Conservation (phyloP, 2,797 vertebrate species). For the Lemur catta region DNA sequence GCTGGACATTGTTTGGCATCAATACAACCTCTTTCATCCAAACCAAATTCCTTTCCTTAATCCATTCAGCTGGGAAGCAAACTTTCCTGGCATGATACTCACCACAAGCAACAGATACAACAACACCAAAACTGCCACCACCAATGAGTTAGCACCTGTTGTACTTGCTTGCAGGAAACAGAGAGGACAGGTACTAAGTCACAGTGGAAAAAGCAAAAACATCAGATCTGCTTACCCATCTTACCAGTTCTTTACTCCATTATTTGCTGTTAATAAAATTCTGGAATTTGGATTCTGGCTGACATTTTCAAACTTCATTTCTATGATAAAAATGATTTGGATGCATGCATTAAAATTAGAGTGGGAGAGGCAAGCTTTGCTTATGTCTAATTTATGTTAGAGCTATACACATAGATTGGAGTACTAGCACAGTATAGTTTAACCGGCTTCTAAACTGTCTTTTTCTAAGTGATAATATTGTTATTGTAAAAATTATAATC, state of each 20-base stretch:
- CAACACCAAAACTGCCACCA: not conserved
- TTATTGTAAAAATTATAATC: not conserved
- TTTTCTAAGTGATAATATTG: not conserved
- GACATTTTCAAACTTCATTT: constrained; percentile 76
- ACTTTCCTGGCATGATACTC: not conserved
- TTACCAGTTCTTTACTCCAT: not conserved
- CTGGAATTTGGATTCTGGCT: constrained; percentile 61
- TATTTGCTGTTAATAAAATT: constrained; percentile 64
- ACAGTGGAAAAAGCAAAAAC: not conserved
- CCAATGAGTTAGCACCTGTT: not conserved
- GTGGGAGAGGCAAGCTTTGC: constrained; percentile 38
- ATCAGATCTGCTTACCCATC: not conserved
- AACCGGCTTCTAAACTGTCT: not conserved
- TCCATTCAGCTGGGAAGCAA: constrained; percentile 26
- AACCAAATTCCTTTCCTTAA: constrained; percentile 59
- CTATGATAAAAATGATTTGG: constrained; percentile 64
- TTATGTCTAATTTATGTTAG: constrained; percentile 40
- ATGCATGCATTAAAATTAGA: constrained; percentile 68
- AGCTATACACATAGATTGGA: not conserved
- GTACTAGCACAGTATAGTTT: not conserved
- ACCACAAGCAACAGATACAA: not conserved
- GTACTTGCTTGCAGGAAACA: not conserved
- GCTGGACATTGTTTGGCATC: constrained; percentile 29
- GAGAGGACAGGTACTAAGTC: not conserved
- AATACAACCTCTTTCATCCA: constrained; percentile 31